Evolutionary conservation across 2,797 vertebrate species (phyloP).

Genomic region (Macrochelys suwanniensis): DNA sequence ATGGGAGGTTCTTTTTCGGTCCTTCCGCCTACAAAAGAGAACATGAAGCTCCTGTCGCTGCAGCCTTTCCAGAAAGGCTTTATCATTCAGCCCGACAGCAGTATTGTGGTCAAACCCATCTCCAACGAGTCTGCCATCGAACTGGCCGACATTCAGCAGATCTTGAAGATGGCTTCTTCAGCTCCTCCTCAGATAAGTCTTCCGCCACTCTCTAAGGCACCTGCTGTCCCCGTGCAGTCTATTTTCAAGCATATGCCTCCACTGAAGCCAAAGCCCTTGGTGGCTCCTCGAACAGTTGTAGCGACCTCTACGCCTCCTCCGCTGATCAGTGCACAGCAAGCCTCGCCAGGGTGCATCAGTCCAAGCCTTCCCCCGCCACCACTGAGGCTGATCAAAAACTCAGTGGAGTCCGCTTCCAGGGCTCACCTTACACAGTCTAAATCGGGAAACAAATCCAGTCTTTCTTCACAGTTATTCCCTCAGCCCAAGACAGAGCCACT

Average conservation of each 20-base stretch:
- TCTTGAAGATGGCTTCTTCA: conserved; percentile 92
- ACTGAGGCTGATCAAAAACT: conserved; percentile 85
- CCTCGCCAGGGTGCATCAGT: conserved; percentile 93
- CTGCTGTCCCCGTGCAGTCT: conserved; percentile 81
- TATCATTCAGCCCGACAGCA: conserved; percentile 92
- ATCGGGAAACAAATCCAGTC: conserved; percentile 71
- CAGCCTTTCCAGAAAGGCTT: conserved; percentile 94
- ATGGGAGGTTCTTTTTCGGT: conserved; percentile 81
- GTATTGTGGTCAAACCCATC: conserved; percentile 90
- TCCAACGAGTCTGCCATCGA: conserved; percentile 87
- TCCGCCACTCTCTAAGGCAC: conserved; percentile 87
- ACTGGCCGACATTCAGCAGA: conserved; percentile 96
- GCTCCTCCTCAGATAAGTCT: conserved; percentile 90
- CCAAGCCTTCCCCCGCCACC: conserved; percentile 91
- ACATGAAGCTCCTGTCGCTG: conserved; percentile 89
- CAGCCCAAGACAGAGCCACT: conserved; percentile 78
- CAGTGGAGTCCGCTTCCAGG: conserved; percentile 79
- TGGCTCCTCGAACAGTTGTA: conserved; percentile 90
- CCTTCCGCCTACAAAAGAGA: conserved; percentile 85
- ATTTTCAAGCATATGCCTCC: conserved; percentile 93
- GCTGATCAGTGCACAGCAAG: conserved; percentile 92
- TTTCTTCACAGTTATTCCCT: conserved; percentile 71
- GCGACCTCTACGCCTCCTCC: conserved; percentile 91
- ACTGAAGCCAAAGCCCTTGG: conserved; percentile 94
- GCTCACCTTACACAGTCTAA: conserved; percentile 75